Base-by-base conservation (phyloP, 1,140 invertebrate genomes). In the Paralvinella palmiformis region DNA sequence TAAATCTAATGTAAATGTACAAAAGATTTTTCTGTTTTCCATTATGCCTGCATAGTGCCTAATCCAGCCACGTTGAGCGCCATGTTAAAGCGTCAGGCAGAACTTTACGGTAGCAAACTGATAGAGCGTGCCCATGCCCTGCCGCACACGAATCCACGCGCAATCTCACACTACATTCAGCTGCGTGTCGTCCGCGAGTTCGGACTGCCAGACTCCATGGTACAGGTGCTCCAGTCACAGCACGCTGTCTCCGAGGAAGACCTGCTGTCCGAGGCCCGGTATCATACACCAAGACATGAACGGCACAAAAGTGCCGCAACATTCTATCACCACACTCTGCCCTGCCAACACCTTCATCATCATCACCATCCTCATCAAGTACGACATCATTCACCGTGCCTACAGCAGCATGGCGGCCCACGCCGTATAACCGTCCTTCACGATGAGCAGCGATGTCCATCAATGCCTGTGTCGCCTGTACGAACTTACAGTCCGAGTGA, bases 131-230 rank as follows among this genome's bases (percentile, higher is more conserved):
- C 91, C 7, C 83, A 90, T 61, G 81, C 85, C 63, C 82, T 92
- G 71, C 87, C 89, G 27, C 83, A 89, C 52, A 86, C 87, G 5
- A 91, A 91, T 63, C 86, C 88, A 22, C 85, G 87, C 56, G 87
- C 90, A 73, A 89, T 93, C 52, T 86, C 86, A 68, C 83, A 87
- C 50, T 86, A 90, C 83, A 87, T 96, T 33, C 87, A 91, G 50
- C 79, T 96, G 63, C 84, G 92, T 5, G 92, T 95, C 1, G 93
- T 96, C 0, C 84, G 94, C 36, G 94, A 97, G 79, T 94, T 95
- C 78, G 94, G 94, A 74, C 84, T 95, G 41, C 94, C 94, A 0
- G 94, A 97, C 78, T 85, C 88, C 7, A 91, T 94, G 13, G 90
- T 91, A 0, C 90, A 94, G 78, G 84, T 92, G 48, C 55, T 57